Evolutionary conservation across 1,140 invertebrate species (phyloP).

Genomic region (Drosophila obscura): DNA sequence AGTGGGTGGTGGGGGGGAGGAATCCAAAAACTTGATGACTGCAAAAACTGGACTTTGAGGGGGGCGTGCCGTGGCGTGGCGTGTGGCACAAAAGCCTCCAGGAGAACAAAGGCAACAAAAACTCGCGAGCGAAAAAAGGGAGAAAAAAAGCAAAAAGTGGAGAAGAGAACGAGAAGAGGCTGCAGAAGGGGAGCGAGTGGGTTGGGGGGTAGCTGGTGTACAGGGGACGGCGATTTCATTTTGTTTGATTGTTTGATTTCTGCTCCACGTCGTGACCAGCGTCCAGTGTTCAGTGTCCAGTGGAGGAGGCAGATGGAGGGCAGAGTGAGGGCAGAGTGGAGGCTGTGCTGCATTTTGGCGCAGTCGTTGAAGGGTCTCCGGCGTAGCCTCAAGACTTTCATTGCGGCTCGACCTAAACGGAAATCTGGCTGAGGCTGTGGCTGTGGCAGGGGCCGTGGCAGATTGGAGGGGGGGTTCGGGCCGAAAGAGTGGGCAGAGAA

Average conservation of each 20-base stretch:
- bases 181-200: not conserved
- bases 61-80: conserved; percentile 50
- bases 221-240: conserved; percentile 67
- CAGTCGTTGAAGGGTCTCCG: conserved; percentile 76
- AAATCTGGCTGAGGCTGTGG: conserved; percentile 42
- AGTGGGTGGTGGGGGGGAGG: conserved; percentile 29
- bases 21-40: conserved; percentile 76
- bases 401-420: conserved; percentile 65
- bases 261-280: conserved; percentile 58
- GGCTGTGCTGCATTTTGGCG: conserved; percentile 57
- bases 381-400: conserved; percentile 78
- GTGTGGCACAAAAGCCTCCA: conserved; percentile 69
- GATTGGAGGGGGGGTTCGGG: not conserved
- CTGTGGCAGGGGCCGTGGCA: no score
- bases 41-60: conserved; percentile 74
- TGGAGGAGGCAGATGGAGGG: not conserved
- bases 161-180: conserved; percentile 5
- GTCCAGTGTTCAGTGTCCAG: conserved; percentile 23
- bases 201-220: not conserved
- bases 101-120: conserved; percentile 73
- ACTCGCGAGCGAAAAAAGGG: conserved; percentile 49
- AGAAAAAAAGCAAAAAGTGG: conserved; percentile 24
- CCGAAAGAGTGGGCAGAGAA: conserved; percentile 3
- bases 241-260: conserved; percentile 82
- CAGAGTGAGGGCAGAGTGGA: not conserved